phyloP scores from a whole-genome alignment of 1,140 invertebrate genomes.

The Camponotus vicinus region DNA sequence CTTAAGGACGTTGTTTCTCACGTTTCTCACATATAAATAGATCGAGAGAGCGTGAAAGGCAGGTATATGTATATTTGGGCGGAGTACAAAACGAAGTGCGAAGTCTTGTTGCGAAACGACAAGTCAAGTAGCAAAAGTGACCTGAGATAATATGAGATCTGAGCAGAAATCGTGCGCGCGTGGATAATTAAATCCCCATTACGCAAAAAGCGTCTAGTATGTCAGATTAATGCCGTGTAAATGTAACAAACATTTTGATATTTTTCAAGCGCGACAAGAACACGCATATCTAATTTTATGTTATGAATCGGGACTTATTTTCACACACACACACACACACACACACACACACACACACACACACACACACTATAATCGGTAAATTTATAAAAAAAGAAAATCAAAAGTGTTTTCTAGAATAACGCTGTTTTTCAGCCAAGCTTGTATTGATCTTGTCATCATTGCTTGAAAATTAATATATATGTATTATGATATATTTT shows the following conservation, averaged over 20 bases:
- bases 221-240: not conserved
- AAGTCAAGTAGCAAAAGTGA: constrained; percentile 2
- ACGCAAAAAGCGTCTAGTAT: constrained; percentile 1
- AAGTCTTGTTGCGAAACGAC: not conserved
- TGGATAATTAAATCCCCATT: constrained; percentile 24
- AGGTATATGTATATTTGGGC: not conserved
- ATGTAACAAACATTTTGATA: not conserved
- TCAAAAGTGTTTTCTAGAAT: too few species aligned
- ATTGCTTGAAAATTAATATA: not conserved
- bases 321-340: too few species aligned
- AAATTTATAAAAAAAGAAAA: not conserved
- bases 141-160: not conserved
- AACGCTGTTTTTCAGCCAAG: too few species aligned
- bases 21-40: constrained; percentile 6
- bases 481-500: not conserved
- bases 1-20: constrained; percentile 29
- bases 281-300: not conserved
- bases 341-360: too few species aligned
- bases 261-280: not conserved
- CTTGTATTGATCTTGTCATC: too few species aligned
- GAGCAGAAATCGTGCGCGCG: not conserved
- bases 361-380: too few species aligned
- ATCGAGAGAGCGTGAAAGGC: constrained; percentile 5
- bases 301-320: too few species aligned
- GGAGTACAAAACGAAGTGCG: not conserved